Evolutionary conservation across 2,113 vertebrate species (phyloP).

Genomic region (Prunella himalayana): DNA sequence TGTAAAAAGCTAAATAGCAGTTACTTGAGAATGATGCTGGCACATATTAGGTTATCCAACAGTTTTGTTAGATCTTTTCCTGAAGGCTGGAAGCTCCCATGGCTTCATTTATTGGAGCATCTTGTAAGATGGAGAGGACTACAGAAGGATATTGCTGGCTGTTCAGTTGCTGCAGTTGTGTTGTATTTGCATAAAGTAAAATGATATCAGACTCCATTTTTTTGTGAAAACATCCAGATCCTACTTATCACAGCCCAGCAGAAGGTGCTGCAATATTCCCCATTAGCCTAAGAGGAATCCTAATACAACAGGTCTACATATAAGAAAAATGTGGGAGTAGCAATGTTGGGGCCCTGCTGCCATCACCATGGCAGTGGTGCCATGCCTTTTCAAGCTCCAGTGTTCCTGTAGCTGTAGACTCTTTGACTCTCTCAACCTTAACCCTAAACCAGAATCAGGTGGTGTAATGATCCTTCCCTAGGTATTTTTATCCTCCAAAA

Average conservation of each 20-base stretch:
- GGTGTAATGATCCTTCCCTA: background rate
- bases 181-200: constrained; percentile 46
- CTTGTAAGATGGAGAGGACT: background rate
- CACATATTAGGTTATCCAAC: background rate
- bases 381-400: background rate
- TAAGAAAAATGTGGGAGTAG: background rate
- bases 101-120: background rate
- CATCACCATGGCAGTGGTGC: background rate
- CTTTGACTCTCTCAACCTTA: background rate
- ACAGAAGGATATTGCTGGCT: background rate
- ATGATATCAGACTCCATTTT: constrained; percentile 11
- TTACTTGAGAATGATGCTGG: background rate
- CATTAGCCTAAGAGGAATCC: background rate
- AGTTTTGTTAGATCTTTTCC: background rate
- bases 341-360: background rate
- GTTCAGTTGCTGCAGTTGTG: background rate
- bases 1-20: background rate
- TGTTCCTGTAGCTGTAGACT: background rate
- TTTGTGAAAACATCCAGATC: constrained; percentile 42
- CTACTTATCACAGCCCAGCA: constrained; percentile 46
- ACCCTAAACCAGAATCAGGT: background rate
- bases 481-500: background rate
- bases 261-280: constrained; percentile 40
- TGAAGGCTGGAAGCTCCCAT: background rate
- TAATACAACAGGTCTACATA: background rate